phyloP scores from a whole-genome alignment of 2,797 vertebrate genomes.

The Gymnocypris eckloni region DNA sequence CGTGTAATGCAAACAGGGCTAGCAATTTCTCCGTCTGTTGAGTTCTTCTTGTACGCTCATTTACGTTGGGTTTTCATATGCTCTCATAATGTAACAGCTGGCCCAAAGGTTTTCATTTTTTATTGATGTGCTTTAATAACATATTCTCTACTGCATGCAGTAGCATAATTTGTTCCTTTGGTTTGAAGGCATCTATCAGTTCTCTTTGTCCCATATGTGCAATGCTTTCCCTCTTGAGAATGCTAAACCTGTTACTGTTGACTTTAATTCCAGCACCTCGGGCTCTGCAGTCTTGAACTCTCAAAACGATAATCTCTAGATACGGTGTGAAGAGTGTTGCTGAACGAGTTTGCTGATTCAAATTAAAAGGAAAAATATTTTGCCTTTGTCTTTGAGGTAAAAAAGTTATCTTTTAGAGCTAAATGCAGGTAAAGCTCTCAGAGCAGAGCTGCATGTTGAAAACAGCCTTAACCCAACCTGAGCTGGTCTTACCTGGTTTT shows the following conservation, averaged over 20 bases:
- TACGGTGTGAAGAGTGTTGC: slow-evolving; percentile 7
- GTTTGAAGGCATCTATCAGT: slow-evolving; percentile 63
- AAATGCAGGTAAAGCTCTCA: not conserved
- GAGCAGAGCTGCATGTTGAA: not conserved
- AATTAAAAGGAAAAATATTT: slow-evolving; percentile 22
- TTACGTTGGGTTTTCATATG: slow-evolving; percentile 53
- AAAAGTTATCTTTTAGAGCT: not conserved
- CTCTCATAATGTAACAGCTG: slow-evolving; percentile 59
- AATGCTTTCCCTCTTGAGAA: slow-evolving; percentile 49
- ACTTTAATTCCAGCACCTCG: slow-evolving; percentile 60
- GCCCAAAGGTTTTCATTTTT: slow-evolving; percentile 63
- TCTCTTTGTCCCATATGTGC: slow-evolving; percentile 54
- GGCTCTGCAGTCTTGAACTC: slow-evolving; percentile 43
- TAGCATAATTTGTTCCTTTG: slow-evolving; percentile 60
- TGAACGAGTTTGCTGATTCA: not conserved
- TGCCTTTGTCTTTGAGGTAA: slow-evolving; percentile 26
- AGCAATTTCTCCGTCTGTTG: slow-evolving; percentile 54
- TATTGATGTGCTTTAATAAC: slow-evolving; percentile 65
- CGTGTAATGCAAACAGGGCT: slow-evolving; percentile 47
- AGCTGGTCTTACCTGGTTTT: not conserved
- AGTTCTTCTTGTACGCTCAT: slow-evolving; percentile 47
- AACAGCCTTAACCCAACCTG: not conserved
- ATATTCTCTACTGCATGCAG: slow-evolving; percentile 54
- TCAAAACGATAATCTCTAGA: slow-evolving; percentile 42
- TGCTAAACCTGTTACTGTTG: slow-evolving; percentile 62